Evolutionary conservation across 2,797 vertebrate species (phyloP), one percentile per base, ranked within the genome.

Genomic region (Bryconaethiops microstoma): DNA sequence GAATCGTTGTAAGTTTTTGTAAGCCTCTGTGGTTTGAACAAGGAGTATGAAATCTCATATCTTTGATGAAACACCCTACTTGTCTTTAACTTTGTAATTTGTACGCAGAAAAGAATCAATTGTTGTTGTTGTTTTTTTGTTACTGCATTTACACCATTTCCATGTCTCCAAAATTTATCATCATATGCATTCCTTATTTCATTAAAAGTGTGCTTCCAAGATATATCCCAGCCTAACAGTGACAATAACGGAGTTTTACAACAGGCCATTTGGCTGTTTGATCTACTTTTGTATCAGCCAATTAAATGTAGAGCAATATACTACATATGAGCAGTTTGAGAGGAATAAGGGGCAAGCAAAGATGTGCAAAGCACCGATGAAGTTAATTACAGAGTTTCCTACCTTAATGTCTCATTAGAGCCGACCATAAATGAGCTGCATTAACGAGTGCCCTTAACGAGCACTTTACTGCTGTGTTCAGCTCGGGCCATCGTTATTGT

Each of bases 341-440:
- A n/a, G 13, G n/a, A n/a, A n/a, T n/a, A n/a, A 52, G 29, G 5
- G 48, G 12, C 39, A 70, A 63, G 57, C 45, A 52, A 74, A 67
- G 59, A 65, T 55, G 54, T 62, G 54, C 35, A 16, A 78, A 82
- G 75, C 54, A 35, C 55, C 23, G 21, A 73, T 73, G 25, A 81
- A 86, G 67, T 76, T 83, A 76, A 86, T 86, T 69, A 78, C 54
- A 19, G 67, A 78, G 70, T 68, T 35, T 78, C 79, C 75, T 48
- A 29, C 59, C 62, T 77, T 83, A 81, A 77, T 81, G 83, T 81
- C 70, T 84, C 63, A 80, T 84, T 79, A 82, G 67, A 35, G 62
- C 62, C 14, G 55, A 52, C 67, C 54, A 35, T 60, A 69, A 76
- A 76, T 7, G 65, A 77, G 65, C 55, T 54, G 70, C 60, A 17